These are phyloP conservation scores for Microctonus hyperodae DNA, from an alignment of 2,888 invertebrate species.

Conservation along the genomic window DNA sequence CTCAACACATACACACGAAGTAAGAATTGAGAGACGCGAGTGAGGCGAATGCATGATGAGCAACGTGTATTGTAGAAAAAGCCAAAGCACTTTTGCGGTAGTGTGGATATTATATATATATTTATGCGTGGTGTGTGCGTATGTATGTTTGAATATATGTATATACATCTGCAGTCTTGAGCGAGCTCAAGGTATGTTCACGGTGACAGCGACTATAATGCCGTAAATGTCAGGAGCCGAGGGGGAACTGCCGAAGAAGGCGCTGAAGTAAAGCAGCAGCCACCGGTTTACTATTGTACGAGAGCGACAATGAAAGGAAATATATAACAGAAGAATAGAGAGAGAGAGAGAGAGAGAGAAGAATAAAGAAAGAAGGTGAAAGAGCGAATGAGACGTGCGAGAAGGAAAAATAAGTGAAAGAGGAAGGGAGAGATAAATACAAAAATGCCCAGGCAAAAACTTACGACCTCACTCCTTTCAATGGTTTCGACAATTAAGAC, in stretches of 20 bases:
- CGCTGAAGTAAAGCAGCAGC: constrained; percentile 35
- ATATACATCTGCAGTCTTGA: constrained; percentile 7
- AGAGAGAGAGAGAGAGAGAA: background rate
- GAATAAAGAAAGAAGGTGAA: background rate
- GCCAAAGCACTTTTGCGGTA: no score
- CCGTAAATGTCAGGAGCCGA: constrained; percentile 35
- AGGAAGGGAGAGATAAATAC: constrained; percentile 19
- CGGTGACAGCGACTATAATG: constrained; percentile 35
- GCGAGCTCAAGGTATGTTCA: constrained; percentile 9
- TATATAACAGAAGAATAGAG: no score
- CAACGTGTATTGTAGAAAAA: no score
- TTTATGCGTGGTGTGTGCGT: background rate
- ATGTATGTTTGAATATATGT: constrained; percentile 13
- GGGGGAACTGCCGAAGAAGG: constrained; percentile 34
- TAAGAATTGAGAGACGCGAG: constrained; percentile 2
- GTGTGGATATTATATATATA: constrained; percentile 7
- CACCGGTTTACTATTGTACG: constrained; percentile 20
- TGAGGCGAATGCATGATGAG: background rate
- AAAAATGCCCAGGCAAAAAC: constrained; percentile 23
- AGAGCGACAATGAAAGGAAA: constrained; percentile 25
- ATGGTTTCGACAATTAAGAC: constrained; percentile 31
- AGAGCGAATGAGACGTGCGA: background rate
- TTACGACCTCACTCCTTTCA: constrained; percentile 28
- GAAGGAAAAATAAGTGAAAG: constrained; percentile 7
- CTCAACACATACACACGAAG: constrained; percentile 18